These are phyloP conservation scores for Andrena cerasifolii DNA, from an alignment of 1,140 invertebrate species.

Conservation along the genomic window DNA sequence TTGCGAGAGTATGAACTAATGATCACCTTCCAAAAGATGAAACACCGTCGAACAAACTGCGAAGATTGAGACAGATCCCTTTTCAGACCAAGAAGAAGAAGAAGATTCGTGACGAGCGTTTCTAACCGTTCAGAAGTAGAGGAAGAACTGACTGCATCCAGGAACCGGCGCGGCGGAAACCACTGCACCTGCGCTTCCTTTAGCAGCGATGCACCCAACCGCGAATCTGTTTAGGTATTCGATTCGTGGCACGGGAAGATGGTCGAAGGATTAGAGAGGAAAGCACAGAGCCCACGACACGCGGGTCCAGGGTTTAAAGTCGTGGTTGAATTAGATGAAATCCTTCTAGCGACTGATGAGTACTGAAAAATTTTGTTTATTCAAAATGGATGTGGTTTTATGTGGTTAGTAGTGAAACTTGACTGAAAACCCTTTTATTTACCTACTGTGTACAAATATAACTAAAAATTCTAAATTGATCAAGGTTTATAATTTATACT, in stretches of 20 bases:
- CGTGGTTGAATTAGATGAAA: no score
- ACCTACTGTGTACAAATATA: no score
- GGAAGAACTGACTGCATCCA: conserved; percentile 19
- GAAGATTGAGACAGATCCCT: background rate
- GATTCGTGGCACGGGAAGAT: background rate
- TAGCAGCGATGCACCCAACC: background rate
- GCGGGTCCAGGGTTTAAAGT: no score
- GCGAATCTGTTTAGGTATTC: background rate
- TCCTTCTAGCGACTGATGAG: no score
- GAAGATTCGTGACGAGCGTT: background rate
- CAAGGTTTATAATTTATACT: no score
- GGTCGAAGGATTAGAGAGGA: background rate
- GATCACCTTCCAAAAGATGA: no score
- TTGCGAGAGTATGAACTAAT: no score
- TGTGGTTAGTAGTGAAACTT: no score
- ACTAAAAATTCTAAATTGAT: no score
- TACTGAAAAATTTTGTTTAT: no score
- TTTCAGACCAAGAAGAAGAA: background rate
- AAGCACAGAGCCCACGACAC: background rate
- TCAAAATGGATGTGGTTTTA: no score
- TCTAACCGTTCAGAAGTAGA: background rate
- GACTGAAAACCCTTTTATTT: no score
- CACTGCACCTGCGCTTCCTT: background rate
- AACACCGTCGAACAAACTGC: background rate
- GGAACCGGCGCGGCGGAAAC: background rate